These are phyloP conservation scores for Rhodophaea formosa DNA, from an alignment of 2,888 invertebrate genomes.

Conservation along the genomic window DNA sequence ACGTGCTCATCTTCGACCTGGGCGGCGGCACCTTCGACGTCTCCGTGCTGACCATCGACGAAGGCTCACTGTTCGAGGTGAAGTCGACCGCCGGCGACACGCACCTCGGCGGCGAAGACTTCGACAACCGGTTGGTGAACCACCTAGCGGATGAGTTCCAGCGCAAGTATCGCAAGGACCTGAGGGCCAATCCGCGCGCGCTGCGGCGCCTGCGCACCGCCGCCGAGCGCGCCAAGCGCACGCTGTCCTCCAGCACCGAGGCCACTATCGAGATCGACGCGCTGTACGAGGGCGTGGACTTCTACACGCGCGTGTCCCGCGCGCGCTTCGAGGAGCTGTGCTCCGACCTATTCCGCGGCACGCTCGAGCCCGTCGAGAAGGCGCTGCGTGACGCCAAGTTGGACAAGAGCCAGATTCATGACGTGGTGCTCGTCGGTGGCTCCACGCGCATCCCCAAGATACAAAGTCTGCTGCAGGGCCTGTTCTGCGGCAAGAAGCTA, in stretches of 20 bases:
- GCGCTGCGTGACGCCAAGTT: conserved; percentile 86
- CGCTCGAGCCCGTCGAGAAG: conserved; percentile 86
- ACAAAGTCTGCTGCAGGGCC: conserved; percentile 84
- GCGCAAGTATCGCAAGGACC: conserved; percentile 83
- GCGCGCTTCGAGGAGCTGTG: conserved; percentile 87
- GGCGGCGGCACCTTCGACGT: conserved; percentile 86
- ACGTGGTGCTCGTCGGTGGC: conserved; percentile 88
- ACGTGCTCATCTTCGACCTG: conserved; percentile 79
- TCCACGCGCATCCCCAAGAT: conserved; percentile 88
- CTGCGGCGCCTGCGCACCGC: conserved; percentile 84
- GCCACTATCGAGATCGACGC: conserved; percentile 86
- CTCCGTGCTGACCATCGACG: conserved; percentile 88
- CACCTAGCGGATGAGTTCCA: conserved; percentile 84
- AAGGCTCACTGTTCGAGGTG: conserved; percentile 86
- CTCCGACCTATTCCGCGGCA: conserved; percentile 83
- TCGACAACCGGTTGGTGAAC: conserved; percentile 79
- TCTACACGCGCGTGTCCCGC: conserved; percentile 83
- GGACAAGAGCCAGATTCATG: conserved; percentile 85
- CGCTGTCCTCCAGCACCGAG: conserved; percentile 85
- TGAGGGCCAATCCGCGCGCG: conserved; percentile 81
- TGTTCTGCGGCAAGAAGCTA: conserved; percentile 84
- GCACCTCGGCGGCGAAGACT: conserved; percentile 87
- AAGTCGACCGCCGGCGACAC: conserved; percentile 90
- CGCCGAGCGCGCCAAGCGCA: conserved; percentile 86
- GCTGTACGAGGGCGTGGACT: conserved; percentile 84